Base-by-base conservation (phyloP, 2,797 vertebrate species). In the Momotus momota region DNA sequence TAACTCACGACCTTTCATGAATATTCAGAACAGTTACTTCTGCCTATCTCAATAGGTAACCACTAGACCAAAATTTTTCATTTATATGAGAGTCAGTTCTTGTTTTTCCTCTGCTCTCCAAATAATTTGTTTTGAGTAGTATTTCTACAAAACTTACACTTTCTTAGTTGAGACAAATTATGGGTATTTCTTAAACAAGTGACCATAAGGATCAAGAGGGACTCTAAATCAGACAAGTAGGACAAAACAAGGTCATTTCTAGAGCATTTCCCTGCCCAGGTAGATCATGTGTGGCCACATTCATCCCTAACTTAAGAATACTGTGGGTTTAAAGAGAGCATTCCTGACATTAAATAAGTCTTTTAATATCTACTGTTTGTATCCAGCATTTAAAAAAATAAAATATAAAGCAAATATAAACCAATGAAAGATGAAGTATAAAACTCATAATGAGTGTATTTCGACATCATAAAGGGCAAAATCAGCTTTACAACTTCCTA, bases 261-360 rank as follows among this genome's bases (percentile, higher is more conserved):
- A 62, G 35, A 55, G 15, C 12, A 10, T 6, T 6, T 15, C 10
- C 12, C 19, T 57, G 6, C 8, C 43, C 16, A 40, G 6, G 4
- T 0, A 33, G 27, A 15, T 4, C 10, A 33, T 0, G 0, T 29
- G 17, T 23, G 31, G 13, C 27, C 19, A 27, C 14, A 38, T 40
- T 45, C 6, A 46, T 49, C 15, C 17, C 12, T 61, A 52, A 31
- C 5, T 52, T 51, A 75, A 85, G 40, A 38, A 31, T 27, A 60
- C 1, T 5, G 10, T 0, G 8, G 7, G 2, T 18, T 86, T 71
- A 67, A 25, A 57, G 14, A n/a, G 5, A 67, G 2, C 3, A 26
- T 46, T 75, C 8, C 23, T 75, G 22, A 70, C 0, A 25, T 33
- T 16, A 31, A 31, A 64, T 15, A 7, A 25, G 4, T 10, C 27